phyloP scores from a whole-genome alignment of 2,888 invertebrate genomes.

The Hypsopygia costalis region DNA sequence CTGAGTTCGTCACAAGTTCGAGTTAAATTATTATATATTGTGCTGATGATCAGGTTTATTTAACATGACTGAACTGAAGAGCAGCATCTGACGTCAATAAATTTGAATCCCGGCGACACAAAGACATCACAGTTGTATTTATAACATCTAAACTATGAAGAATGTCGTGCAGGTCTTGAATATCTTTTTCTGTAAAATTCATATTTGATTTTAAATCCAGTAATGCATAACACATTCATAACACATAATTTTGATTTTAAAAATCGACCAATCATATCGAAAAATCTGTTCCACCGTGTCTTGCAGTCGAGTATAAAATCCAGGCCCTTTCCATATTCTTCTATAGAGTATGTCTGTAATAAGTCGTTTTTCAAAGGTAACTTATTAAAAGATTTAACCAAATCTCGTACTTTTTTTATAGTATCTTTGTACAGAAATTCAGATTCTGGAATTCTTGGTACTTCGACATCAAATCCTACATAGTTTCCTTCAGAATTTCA shows the following conservation, averaged over 20 bases:
- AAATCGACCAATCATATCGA: constrained; percentile 8
- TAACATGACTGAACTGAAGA: no score
- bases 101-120: no score
- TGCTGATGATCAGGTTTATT: no score
- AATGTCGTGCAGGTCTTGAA: constrained; percentile 1
- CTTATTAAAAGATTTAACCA: constrained; percentile 8
- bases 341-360: constrained; percentile 5
- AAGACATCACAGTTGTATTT: background rate
- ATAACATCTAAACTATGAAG: constrained; percentile 1
- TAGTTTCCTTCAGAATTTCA: no score
- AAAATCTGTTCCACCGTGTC: constrained; percentile 9
- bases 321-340: constrained; percentile 4
- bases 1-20: no score
- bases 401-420: constrained; percentile 5
- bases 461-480: no score
- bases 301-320: constrained; percentile 9
- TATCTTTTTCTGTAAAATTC: constrained; percentile 6
- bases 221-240: constrained; percentile 5
- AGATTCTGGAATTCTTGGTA: no score
- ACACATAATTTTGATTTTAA: constrained; percentile 8
- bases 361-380: constrained; percentile 6
- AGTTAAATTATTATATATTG: no score
- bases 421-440: constrained; percentile 8
- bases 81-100: no score
- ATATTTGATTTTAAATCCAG: constrained; percentile 7